Evolutionary conservation across 1,140 invertebrate species (phyloP).

Genomic region (Pseudomyrmex cubaensis): DNA sequence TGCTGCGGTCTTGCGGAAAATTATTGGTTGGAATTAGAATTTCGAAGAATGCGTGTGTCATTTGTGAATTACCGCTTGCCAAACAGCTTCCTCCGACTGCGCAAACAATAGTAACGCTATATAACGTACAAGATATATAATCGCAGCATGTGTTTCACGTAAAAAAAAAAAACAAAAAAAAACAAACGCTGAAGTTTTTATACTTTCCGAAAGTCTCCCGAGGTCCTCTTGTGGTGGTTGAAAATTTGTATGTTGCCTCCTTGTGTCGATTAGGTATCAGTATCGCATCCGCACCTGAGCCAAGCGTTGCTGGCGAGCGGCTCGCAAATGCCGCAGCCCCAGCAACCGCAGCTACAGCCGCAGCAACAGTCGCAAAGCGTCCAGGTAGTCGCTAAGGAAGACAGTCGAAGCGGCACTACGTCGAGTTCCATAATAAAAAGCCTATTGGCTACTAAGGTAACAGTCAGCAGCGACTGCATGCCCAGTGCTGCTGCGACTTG

Average conservation of each 20-base stretch:
- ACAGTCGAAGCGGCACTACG: conserved; percentile 79
- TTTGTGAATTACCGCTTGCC: conserved; percentile 35
- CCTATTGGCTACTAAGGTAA: conserved; percentile 94
- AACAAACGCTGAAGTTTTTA: conserved; percentile 31
- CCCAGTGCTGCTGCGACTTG: conserved; percentile 83
- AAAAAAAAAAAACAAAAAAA: neutral
- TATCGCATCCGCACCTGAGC: conserved; percentile 87
- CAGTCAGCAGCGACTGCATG: conserved; percentile 87
- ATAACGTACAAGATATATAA: neutral
- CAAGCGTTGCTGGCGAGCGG: conserved; percentile 87
- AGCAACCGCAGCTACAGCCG: conserved; percentile 63
- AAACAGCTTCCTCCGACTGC: conserved; percentile 33
- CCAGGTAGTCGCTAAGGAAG: conserved; percentile 82
- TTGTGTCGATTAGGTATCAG: conserved; percentile 84
- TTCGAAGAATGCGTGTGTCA: conserved; percentile 13
- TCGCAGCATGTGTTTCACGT: conserved; percentile 37
- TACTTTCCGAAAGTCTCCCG: neutral
- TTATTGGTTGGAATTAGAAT: conserved; percentile 15
- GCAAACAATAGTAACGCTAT: conserved; percentile 35
- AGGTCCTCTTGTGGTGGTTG: conserved; percentile 33
- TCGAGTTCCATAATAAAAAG: conserved; percentile 92
- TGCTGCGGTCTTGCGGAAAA: conserved; percentile 7
- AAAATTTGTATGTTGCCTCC: conserved; percentile 59
- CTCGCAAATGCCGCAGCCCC: conserved; percentile 77
- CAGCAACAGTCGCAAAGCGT: conserved; percentile 76